Percentiles rank a stretch among this genome's conserved stretches.
Evolutionary conservation across 2,113 vertebrate genomes (phyloP).

Genomic region (Epinephelus fuscoguttatus): DNA sequence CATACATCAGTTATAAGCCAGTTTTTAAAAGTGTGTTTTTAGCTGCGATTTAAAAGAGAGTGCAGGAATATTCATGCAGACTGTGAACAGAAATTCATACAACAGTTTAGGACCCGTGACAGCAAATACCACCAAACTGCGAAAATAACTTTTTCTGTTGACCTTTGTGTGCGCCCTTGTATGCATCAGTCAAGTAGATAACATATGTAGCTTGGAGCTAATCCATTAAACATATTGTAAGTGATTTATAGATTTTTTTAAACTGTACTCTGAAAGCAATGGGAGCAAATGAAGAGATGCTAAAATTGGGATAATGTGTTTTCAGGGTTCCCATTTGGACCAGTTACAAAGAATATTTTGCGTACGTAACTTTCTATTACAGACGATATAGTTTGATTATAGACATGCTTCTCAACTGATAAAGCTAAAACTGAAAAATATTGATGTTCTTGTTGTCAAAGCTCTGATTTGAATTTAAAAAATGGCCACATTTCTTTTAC

Average conservation of each 20-base stretch:
- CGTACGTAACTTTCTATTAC: not conserved
- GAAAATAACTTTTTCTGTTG: not conserved
- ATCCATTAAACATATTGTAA: not conserved
- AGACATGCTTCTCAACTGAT: no score
- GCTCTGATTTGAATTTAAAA: no score
- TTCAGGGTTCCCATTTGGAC: not conserved
- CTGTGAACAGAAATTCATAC: not conserved
- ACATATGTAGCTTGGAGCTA: not conserved
- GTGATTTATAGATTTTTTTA: not conserved
- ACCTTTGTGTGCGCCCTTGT: not conserved
- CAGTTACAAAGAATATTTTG: not conserved
- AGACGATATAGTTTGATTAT: no score
- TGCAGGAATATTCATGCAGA: not conserved
- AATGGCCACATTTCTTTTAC: no score
- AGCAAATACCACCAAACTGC: not conserved
- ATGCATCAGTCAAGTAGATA: no score
- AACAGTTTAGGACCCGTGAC: not conserved
- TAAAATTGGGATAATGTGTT: not conserved
- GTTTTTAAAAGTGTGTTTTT: not conserved
- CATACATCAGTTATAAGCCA: not conserved
- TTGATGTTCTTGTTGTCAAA: no score
- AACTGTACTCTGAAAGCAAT: not conserved
- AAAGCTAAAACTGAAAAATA: no score
- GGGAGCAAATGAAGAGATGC: not conserved
- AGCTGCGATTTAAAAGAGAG: not conserved